A percentile compares a stretch with the other conserved stretches of the same genome.
phyloP scores from a whole-genome alignment of 1,140 invertebrate genomes.

The Tribolium castaneum region DNA sequence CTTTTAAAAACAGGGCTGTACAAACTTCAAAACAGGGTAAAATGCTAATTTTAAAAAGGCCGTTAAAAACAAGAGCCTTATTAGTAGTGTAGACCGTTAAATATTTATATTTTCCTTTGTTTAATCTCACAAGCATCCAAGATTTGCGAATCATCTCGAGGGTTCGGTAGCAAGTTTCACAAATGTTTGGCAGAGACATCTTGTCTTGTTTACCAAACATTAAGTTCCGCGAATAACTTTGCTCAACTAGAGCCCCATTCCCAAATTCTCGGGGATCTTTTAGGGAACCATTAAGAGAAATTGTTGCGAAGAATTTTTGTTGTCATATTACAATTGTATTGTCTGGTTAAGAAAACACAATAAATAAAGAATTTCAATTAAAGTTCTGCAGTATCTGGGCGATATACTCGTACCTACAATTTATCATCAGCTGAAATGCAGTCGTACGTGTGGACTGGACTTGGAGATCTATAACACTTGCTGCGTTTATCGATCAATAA shows the following conservation, averaged over 20 bases:
- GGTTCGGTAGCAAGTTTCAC: conserved; percentile 23
- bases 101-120: conserved; percentile 33
- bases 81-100: neutral
- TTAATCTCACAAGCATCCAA: conserved; percentile 21
- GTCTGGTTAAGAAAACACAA: neutral
- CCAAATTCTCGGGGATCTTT: neutral
- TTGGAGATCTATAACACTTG: too few species aligned
- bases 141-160: conserved; percentile 22
- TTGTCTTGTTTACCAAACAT: conserved; percentile 24
- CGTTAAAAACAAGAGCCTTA: too few species aligned
- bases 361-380: too few species aligned
- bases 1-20: too few species aligned
- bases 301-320: neutral
- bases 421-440: too few species aligned
- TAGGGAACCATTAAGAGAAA: neutral
- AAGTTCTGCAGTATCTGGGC: too few species aligned
- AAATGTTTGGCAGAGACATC: conserved; percentile 28
- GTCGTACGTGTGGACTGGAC: too few species aligned
- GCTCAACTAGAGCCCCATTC: neutral
- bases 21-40: too few species aligned
- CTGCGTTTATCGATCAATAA: too few species aligned
- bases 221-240: conserved; percentile 30
- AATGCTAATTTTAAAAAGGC: too few species aligned
- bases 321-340: neutral
- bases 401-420: too few species aligned